Base-by-base conservation (phyloP, 2,797 vertebrate species). In the Ctenochaetus hawaiiensis region DNA sequence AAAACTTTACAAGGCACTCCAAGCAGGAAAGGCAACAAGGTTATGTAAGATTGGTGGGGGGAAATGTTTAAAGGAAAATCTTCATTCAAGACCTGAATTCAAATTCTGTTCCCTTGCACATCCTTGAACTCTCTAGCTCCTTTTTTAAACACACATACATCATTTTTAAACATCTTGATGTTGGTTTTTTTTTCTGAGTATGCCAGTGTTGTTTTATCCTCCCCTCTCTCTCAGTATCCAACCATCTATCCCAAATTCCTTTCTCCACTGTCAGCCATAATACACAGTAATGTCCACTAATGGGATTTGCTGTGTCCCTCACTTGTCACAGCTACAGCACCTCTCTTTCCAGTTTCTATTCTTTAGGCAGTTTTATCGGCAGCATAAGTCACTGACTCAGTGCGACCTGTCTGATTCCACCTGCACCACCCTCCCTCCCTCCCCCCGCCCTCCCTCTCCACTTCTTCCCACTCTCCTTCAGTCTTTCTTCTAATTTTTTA, bases 331-430 rank as follows among this genome's bases (percentile, higher is more conserved):
- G 61, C 82, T 60, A 56, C 80, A 78, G 64, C 77, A 60, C 80
- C 66, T 83, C 73, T 80, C 68, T 69, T 70, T 82, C 65, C 45
- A 41, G 76, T 65, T 67, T 70, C 37, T 68, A 54, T 84, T 84
- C 71, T 75, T 63, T 51, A 44, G 76, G 67, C 81, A 51, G 14
- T 76, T 90, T 90, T 90, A 91, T 91, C 66, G 7, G 75, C 65
- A 14, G 75, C 83, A 74, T 87, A 89, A 91, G 85, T 91, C 89
- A 83, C 67, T 10, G 70, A 80, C 82, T 83, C 84, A 59, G 61
- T 75, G 80, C 26, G 41, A 79, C 59, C 43, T 67, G 81, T 90
- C 80, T 84, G 68, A 75, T 74, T 69, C 73, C 80, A 56, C 16
- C 49, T 30, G 53, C 74, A 26, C 72, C 20, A 34, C 45, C 58